Conservation (phyloP, 1,140 invertebrate genomes). For the Drosophila baimaii region DNA sequence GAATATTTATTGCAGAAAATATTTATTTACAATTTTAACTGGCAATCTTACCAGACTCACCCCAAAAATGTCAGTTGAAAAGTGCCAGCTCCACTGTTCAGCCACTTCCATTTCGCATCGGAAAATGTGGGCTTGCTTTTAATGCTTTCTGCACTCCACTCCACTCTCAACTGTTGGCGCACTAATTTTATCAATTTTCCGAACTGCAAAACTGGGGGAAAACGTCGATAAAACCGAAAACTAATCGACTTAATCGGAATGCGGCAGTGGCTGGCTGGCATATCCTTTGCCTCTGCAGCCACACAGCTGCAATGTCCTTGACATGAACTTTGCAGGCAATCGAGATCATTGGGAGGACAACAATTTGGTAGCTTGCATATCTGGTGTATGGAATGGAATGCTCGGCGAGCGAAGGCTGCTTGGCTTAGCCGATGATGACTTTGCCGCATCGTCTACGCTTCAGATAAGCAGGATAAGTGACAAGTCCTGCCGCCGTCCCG, state of each 20-base stretch:
- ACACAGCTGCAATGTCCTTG: conserved; percentile 70
- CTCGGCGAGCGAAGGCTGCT: conserved; percentile 7
- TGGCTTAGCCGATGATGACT: conserved; percentile 53
- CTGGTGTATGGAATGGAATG: conserved; percentile 35
- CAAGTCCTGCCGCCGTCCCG: conserved; percentile 21
- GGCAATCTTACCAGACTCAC: neutral
- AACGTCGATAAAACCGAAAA: conserved; percentile 52
- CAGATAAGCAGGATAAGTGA: conserved; percentile 61
- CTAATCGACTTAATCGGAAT: conserved; percentile 65
- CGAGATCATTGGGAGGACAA: conserved; percentile 17
- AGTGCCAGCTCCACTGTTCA: conserved; percentile 17
- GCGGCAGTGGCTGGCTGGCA: conserved; percentile 36
- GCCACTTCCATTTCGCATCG: conserved; percentile 2
- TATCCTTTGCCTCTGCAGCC: conserved; percentile 16
- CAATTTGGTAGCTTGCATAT: conserved; percentile 17
- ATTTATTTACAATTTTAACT: neutral
- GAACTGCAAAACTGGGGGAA: conserved; percentile 37
- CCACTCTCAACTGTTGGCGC: conserved; percentile 33
- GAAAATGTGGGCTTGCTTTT: conserved; percentile 29
- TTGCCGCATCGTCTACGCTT: conserved; percentile 57
- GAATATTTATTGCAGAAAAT: no score
- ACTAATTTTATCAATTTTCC: conserved; percentile 73
- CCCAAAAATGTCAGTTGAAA: neutral
- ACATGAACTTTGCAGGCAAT: conserved; percentile 54
- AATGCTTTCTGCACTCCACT: conserved; percentile 21